Evolutionary conservation across 1,140 invertebrate species (phyloP), one percentile per base, ranked within the genome.

Genomic region (Drosophila gunungcola): DNA sequence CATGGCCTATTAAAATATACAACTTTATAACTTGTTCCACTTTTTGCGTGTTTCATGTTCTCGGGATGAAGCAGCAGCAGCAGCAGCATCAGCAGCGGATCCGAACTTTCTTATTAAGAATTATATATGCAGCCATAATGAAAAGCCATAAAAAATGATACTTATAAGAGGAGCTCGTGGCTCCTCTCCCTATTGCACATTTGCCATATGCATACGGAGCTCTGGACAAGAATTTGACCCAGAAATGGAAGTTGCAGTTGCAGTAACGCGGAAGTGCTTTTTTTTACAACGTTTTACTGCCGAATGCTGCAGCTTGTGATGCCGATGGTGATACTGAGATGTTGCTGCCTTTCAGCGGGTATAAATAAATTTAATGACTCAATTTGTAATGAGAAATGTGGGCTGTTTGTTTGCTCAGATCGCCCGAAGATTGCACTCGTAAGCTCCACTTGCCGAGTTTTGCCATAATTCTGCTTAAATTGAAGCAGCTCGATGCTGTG

Each of bases 301-400:
- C 42, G 16, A 36, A 62, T 60, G 54, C 27, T 49, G 73, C 42
- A 51, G 52, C 45, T 32, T 52, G 32, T 61, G 58, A 32, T 39
- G 13, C 58, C 32, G 49, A 32, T 32, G 42, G 32, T 61, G 58
- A 32, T 39, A 13, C 48, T 42, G 49, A 16, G 43, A 55, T 60
- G 52, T 32, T 57, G 60, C 53, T 73, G 68, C 70, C 84, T 88
- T 89, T 88, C 84, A 88, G 75, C 85, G 84, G 56, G 60, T 89
- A 89, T 89, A 89, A 89, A 89, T 89, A 89, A 89, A 62, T 84
- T 89, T 89, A 89, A 89, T 89, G 84, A 89, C 84, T 89, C 84
- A 89, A 89, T 89, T 89, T 89, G 85, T 89, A 84, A 84, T 89
- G 84, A 84, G 82, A 89, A 86, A 86, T 86, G 84, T 69, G 75